phyloP scores from a whole-genome alignment of 2,113 vertebrate genomes.

The Proterorhinus semilunaris region DNA sequence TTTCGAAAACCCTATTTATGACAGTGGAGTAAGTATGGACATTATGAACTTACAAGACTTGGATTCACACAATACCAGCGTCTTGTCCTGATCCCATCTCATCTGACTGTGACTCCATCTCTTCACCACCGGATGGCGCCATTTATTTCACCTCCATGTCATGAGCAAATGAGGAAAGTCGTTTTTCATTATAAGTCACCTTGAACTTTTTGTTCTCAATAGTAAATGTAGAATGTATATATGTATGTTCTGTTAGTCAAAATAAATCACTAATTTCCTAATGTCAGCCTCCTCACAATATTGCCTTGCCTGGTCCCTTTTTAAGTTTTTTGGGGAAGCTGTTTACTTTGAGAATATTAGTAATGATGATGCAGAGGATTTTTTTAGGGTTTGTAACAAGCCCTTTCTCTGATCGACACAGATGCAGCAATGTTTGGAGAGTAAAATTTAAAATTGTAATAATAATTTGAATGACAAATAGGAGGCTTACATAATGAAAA shows the following conservation, averaged over 20 bases:
- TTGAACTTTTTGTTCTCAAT: background rate
- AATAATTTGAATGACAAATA: too few species aligned
- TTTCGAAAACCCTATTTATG: conserved; percentile 93
- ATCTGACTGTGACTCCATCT: conserved; percentile 33
- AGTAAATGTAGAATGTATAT: background rate
- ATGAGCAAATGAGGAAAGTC: conserved; percentile 10
- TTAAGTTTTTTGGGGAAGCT: too few species aligned
- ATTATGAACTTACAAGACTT: conserved; percentile 71
- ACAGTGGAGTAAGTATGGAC: conserved; percentile 92
- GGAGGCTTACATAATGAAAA: too few species aligned
- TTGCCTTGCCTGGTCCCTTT: too few species aligned
- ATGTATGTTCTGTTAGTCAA: background rate
- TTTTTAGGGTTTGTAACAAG: too few species aligned
- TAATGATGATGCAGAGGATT: too few species aligned
- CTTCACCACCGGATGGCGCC: conserved; percentile 63
- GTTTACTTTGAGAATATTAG: too few species aligned
- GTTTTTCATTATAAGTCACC: background rate
- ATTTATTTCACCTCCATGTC: conserved; percentile 17
- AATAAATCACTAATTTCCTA: background rate
- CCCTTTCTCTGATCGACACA: too few species aligned
- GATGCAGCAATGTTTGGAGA: too few species aligned
- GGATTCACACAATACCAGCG: conserved; percentile 74
- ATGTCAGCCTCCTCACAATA: too few species aligned
- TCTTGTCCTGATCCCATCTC: conserved; percentile 71
- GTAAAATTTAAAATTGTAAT: too few species aligned